These are phyloP conservation scores for Dendrophyllia cribrosa DNA, from an alignment of 64 coral and sea anemone genomes.

Conservation along the genomic window DNA sequence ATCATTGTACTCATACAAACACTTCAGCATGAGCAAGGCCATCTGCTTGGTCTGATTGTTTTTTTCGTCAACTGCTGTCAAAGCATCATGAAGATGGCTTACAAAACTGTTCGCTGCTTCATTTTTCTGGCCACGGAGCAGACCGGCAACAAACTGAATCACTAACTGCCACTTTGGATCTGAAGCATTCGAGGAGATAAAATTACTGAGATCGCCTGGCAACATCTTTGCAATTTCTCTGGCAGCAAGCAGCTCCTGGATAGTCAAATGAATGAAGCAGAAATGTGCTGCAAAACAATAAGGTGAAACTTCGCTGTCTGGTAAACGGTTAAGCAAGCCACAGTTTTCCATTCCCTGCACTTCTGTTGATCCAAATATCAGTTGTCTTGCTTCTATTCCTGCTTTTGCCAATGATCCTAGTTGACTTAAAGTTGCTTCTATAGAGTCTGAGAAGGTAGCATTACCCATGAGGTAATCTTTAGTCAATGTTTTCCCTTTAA, in stretches of 20 bases:
- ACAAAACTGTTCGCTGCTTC: not conserved
- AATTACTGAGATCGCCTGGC: not conserved
- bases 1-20: constrained; percentile 25
- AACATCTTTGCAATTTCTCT: not conserved
- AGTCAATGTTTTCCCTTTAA: not conserved
- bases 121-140: not conserved
- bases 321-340: constrained; percentile 34
- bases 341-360: constrained; percentile 13
- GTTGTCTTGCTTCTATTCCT: constrained; percentile 30
- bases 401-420: constrained; percentile 29
- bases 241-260: constrained; percentile 5
- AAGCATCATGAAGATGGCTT: not conserved
- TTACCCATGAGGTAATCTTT: not conserved
- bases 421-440: constrained; percentile 18
- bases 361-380: constrained; percentile 54
- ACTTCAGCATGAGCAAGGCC: not conserved
- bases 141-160: constrained; percentile 4
- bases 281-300: not conserved
- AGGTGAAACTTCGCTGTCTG: constrained; percentile 29
- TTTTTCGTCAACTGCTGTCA: not conserved
- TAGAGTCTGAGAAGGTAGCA: not conserved
- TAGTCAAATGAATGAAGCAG: constrained; percentile 8
- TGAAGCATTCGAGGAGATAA: not conserved
- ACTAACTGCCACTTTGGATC: not conserved
- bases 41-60: not conserved